phyloP scores from a whole-genome alignment of 2,113 vertebrate species.

The Nesogale talazaci region DNA sequence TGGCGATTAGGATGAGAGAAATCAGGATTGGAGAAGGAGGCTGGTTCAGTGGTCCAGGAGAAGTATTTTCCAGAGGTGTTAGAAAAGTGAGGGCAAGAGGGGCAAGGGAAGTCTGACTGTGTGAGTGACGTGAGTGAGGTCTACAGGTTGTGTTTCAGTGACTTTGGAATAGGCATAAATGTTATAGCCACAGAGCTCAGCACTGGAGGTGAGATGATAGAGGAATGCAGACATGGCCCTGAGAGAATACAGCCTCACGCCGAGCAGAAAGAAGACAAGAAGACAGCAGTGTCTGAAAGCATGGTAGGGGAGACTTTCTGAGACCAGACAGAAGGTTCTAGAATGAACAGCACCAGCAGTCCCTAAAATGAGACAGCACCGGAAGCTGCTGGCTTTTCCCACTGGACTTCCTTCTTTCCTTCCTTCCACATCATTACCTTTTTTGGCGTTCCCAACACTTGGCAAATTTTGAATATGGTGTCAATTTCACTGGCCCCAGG shows the following conservation, averaged over 20 bases:
- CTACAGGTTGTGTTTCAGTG: not conserved
- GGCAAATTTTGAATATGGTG: conserved; percentile 92
- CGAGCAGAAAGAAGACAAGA: not conserved
- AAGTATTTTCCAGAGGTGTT: not conserved
- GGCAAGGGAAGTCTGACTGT: not conserved
- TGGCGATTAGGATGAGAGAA: not conserved
- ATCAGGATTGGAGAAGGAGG: not conserved
- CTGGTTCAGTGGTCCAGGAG: not conserved
- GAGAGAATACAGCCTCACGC: no score
- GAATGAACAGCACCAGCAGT: rapidly evolving
- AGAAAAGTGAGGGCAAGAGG: not conserved
- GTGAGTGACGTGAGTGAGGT: not conserved
- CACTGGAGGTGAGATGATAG: not conserved
- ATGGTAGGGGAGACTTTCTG: not conserved
- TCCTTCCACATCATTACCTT: conserved; percentile 82
- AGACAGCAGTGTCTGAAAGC: no score
- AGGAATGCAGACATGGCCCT: not conserved
- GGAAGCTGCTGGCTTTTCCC: not conserved
- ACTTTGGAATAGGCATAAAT: not conserved
- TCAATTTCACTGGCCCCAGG: conserved; percentile 91
- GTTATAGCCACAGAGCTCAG: not conserved
- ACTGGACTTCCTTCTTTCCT: not conserved
- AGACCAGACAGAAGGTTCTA: not conserved
- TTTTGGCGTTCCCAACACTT: conserved; percentile 90
- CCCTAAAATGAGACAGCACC: rapidly evolving